Base-by-base conservation (phyloP, 2,888 invertebrate species). In the Volucella inanis region DNA sequence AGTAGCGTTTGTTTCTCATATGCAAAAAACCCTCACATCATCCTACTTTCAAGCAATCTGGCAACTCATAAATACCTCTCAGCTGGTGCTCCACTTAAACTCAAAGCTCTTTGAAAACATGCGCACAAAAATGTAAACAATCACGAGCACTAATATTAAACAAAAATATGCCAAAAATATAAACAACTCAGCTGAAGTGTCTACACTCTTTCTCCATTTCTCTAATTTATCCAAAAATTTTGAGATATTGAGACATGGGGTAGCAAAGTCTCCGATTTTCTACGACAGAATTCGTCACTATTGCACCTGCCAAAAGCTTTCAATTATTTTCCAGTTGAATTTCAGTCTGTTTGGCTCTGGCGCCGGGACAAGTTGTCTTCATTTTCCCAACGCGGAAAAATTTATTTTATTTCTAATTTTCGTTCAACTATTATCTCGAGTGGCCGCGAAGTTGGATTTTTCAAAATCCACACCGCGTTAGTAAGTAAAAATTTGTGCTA, bases 311-410 rank as follows among this genome's bases (percentile, higher is more conserved):
- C 50, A 39, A 80, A 80, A 80, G 80, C 80, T 80, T 67, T 38
- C 50, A 4, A 6, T 6, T 31, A 31, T 59, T 65, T 45, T 84
- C 84, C 84, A 84, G 84, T 65, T 67, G 59, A 61, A 80, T 61
- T 22, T 70, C 84, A 84, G 84, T 84, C 84, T 84, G 67, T 80
- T 84, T 84, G 84, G 84, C 84, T 80, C 75, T 84, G 75, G 80
- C 80, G 84, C 84, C 84, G 84, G 84, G 84, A 76, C 75, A 84
- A 80, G 84, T 84, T 75, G 38, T 84, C 80, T 76, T 75, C 61
- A 65, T 84, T 84, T 65, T 75, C 65, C 61, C 59, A 61, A 75
- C 74, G 39, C 64, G 59, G 54, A 65, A 49, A 47, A 67, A 67
- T 71, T 84, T 71, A 12, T 75, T 79, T 76, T 61, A 76, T 70